Percentiles rank a stretch among this genome's conserved stretches.
These are phyloP conservation scores for Laticauda laticaudata DNA, from an alignment of 2,113 vertebrate species.

Conservation along the genomic window DNA sequence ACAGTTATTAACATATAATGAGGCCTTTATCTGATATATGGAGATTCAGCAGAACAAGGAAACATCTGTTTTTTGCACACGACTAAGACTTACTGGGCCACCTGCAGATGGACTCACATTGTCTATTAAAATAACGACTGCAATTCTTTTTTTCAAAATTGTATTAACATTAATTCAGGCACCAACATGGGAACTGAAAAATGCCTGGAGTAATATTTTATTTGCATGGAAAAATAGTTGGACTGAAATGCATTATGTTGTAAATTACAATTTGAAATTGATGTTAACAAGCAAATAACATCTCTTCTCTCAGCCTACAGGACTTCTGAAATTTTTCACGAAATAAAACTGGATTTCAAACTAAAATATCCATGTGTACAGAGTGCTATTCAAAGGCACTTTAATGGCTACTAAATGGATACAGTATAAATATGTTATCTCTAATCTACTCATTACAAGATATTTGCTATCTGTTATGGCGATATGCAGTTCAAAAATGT, in stretches of 20 bases:
- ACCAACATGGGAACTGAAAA: background rate
- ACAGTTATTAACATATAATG: background rate
- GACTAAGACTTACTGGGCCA: background rate
- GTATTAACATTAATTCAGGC: background rate
- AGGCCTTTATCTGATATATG: background rate
- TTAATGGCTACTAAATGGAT: background rate
- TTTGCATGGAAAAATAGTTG: background rate
- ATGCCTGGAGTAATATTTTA: background rate
- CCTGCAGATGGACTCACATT: background rate
- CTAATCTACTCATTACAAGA: background rate
- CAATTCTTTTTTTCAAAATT: background rate
- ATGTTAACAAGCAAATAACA: background rate
- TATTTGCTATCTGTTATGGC: background rate
- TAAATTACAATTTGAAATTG: background rate
- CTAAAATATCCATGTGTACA: background rate
- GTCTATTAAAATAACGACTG: background rate
- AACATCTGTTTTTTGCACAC: background rate
- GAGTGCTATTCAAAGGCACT: background rate
- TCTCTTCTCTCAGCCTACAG: background rate
- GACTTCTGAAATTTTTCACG: background rate
- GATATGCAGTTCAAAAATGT: background rate
- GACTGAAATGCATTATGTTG: background rate
- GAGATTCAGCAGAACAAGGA: background rate
- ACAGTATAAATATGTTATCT: background rate
- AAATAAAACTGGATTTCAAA: background rate